These are phyloP conservation scores for Myopa testacea DNA, from an alignment of 2,888 invertebrate genomes.

Conservation along the genomic window DNA sequence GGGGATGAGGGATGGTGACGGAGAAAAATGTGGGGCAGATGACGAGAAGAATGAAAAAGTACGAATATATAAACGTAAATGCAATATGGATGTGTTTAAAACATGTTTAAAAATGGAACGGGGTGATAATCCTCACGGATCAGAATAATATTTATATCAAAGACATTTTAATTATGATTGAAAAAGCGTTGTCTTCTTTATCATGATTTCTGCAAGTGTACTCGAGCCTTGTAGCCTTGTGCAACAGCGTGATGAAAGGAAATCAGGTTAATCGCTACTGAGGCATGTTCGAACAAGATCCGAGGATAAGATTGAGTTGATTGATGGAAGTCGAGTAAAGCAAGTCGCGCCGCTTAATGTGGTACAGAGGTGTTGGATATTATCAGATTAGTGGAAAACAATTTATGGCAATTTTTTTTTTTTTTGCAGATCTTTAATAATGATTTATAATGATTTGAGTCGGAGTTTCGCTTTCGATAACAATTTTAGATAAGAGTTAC, in stretches of 20 bases:
- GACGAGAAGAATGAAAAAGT: no score
- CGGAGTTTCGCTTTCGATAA: background rate
- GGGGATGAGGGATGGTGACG: no score
- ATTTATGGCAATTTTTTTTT: background rate
- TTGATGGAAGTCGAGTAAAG: conserved; percentile 28
- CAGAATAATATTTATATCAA: no score
- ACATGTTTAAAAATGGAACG: no score
- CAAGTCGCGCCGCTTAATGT: conserved; percentile 10
- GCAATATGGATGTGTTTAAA: no score
- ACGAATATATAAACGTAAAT: no score
- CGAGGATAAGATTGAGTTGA: conserved; percentile 34
- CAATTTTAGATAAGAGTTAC: background rate
- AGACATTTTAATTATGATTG: no score
- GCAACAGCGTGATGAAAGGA: conserved; percentile 34
- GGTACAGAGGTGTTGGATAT: conserved; percentile 27
- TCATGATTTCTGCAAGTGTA: background rate
- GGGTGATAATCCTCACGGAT: no score
- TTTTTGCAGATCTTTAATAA: background rate
- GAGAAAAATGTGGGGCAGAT: no score
- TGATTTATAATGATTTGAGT: background rate
- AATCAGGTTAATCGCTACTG: conserved; percentile 37
- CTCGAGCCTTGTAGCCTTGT: background rate
- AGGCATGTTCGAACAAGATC: conserved; percentile 34
- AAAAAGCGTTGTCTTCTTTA: background rate
- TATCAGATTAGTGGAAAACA: conserved; percentile 24